Evolutionary conservation across 23 tunicate genomes (phyloP).

Genomic region (Ciona savignyi): DNA sequence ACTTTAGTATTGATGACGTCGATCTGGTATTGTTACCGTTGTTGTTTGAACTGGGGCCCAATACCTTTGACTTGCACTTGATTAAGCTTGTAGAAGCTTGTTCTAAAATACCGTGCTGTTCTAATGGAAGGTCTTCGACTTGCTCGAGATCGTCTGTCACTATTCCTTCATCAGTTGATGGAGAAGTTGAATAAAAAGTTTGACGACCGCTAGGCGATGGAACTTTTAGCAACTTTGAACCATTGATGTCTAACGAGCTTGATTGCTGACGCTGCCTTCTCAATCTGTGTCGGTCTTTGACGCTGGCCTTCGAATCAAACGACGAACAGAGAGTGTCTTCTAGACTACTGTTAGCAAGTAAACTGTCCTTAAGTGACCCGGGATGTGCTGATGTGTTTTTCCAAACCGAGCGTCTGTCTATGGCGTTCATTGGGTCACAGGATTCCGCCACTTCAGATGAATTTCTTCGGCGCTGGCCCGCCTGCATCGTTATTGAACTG

Average conservation of each 20-base stretch:
- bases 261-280: not conserved
- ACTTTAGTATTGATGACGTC: no score
- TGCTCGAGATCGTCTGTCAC: conserved; percentile 44
- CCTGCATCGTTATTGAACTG: no score
- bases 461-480: no score
- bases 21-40: no score
- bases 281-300: not conserved
- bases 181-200: conserved; percentile 50
- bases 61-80: no score
- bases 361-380: conserved; percentile 32
- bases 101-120: not conserved
- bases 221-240: conserved; percentile 21
- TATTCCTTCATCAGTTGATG: conserved; percentile 88
- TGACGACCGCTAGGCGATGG: conserved; percentile 34
- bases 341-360: conserved; percentile 18
- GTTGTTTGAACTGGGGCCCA: no score
- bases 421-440: conserved; percentile 6
- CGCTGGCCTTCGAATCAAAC: conserved; percentile 1
- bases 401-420: conserved; percentile 21
- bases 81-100: no score
- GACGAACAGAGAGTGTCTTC: conserved; percentile 21
- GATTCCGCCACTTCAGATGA: no score
- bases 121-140: not conserved
- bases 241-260: not conserved
- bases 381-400: conserved; percentile 13